Conservation (phyloP, 2,888 invertebrate genomes). For the Sclerodermus sp. region DNA sequence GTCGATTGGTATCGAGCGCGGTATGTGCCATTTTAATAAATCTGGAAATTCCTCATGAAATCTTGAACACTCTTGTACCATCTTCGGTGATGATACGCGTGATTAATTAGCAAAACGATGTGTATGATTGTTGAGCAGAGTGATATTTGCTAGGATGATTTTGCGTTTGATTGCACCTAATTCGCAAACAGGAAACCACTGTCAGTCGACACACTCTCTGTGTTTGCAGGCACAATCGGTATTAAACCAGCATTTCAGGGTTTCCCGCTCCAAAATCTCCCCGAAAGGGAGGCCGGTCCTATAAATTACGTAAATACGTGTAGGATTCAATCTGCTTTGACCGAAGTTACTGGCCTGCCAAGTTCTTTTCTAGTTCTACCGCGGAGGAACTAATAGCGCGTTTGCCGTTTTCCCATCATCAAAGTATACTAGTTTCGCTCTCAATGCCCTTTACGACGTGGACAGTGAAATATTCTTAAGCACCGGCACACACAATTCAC, state of each 20-base stretch:
- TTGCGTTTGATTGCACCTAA: constrained; percentile 52
- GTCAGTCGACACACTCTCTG: constrained; percentile 17
- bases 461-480: too few relatives aligned
- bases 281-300: neutral
- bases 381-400: too few relatives aligned
- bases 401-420: too few relatives aligned
- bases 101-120: constrained; percentile 16
- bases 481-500: too few relatives aligned
- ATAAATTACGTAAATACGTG: constrained; percentile 10
- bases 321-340: too few relatives aligned
- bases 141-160: constrained; percentile 44
- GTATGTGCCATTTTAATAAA: too few relatives aligned
- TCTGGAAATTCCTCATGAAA: too few relatives aligned
- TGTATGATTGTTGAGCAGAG: constrained; percentile 36
- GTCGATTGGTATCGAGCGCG: too few relatives aligned
- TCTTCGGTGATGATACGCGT: constrained; percentile 15
- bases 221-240: constrained; percentile 39
- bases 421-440: too few relatives aligned
- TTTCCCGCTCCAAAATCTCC: constrained; percentile 22
- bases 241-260: constrained; percentile 32
- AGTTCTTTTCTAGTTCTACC: too few relatives aligned
- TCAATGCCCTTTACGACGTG: too few relatives aligned
- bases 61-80: neutral
- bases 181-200: constrained; percentile 47
- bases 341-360: too few relatives aligned